Conservation (phyloP, 2,888 invertebrate species). For the Catocala fraxini region DNA sequence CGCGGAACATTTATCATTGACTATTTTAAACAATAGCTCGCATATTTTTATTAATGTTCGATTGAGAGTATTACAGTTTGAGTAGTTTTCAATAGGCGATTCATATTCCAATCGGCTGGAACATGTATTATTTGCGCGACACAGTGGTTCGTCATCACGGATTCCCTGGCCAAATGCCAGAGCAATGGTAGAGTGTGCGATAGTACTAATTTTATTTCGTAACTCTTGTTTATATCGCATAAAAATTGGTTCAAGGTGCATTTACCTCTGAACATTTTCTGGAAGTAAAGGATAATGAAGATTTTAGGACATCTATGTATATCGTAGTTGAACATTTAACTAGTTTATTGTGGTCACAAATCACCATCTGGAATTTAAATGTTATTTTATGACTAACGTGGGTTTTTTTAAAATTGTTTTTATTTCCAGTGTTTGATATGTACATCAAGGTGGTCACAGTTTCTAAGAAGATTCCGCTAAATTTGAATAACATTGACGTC, state of each 20-base stretch:
- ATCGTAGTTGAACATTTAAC: not conserved
- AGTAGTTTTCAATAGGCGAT: constrained; percentile 10
- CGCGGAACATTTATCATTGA: not conserved
- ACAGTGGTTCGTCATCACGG: constrained; percentile 68
- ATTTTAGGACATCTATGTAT: not conserved
- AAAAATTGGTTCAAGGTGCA: constrained; percentile 75
- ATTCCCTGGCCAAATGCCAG: constrained; percentile 74
- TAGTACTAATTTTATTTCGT: constrained; percentile 78
- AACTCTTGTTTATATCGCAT: constrained; percentile 78
- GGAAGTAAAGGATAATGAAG: constrained; percentile 2
- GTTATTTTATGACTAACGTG: not conserved
- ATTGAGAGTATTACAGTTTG: not conserved
- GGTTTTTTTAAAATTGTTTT: constrained; percentile 7
- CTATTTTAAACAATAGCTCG: too few relatives aligned
- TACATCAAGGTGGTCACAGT: constrained; percentile 27
- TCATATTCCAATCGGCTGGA: constrained; percentile 53
- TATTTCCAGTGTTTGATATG: constrained; percentile 19
- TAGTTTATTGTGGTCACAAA: not conserved
- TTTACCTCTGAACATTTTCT: constrained; percentile 13
- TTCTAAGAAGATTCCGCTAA: constrained; percentile 25
- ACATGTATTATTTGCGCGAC: constrained; percentile 67
- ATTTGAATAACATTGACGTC: constrained; percentile 49
- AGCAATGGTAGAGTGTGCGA: constrained; percentile 59
- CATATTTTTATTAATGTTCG: not conserved
- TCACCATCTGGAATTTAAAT: not conserved